These are phyloP conservation scores for Sminthurinus aureus DNA, from an alignment of 2,888 invertebrate genomes.

Conservation along the genomic window DNA sequence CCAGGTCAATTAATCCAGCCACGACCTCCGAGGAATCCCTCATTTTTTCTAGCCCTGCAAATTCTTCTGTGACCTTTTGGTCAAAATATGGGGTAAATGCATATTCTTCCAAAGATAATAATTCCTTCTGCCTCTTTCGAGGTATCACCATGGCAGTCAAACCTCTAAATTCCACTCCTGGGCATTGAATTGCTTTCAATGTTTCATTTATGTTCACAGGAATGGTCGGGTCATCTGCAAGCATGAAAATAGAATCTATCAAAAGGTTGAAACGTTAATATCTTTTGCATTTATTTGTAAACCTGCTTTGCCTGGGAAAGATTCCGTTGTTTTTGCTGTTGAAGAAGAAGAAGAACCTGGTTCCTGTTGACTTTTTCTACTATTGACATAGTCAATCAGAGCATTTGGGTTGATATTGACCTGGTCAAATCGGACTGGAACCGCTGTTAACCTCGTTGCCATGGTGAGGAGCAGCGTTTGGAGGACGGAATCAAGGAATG, in stretches of 20 bases:
- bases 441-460: conserved; percentile 25
- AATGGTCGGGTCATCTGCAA: conserved; percentile 61
- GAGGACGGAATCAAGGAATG: conserved; percentile 94
- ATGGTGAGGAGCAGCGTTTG: conserved; percentile 66
- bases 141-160: conserved; percentile 79
- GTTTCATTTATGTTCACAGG: conserved; percentile 66
- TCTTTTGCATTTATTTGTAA: too few species aligned
- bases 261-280: too few species aligned
- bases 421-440: conserved; percentile 24
- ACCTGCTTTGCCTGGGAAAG: too few species aligned
- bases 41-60: too few species aligned
- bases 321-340: not conserved
- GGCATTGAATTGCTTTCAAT: conserved; percentile 69
- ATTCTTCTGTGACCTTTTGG: not conserved
- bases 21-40: too few species aligned
- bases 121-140: conserved; percentile 72
- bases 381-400: not conserved
- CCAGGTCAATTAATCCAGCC: conserved; percentile 56
- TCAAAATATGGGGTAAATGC: conserved; percentile 21
- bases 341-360: too few species aligned
- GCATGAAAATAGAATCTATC: not conserved
- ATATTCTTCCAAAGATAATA: conserved; percentile 77
- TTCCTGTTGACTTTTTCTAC: not conserved
- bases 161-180: conserved; percentile 80
- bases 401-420: not conserved